These are phyloP conservation scores for Drosophila triauraria DNA, from an alignment of 1,140 invertebrate genomes.

Conservation along the genomic window DNA sequence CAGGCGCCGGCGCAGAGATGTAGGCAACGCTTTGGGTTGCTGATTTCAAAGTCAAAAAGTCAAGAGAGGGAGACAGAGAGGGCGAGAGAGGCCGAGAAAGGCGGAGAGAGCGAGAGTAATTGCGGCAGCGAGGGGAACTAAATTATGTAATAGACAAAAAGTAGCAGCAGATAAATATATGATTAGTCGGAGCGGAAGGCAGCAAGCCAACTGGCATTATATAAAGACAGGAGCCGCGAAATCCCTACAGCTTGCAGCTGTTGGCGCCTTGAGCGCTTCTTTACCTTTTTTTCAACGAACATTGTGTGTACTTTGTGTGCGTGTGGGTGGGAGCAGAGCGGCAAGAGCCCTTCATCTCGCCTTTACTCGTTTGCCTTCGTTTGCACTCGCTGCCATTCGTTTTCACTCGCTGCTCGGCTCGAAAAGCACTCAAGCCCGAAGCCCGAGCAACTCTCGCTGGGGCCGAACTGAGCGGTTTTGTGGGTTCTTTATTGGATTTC, in stretches of 20 bases:
- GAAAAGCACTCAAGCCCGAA: conserved; percentile 28
- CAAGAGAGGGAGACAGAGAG: conserved; percentile 57
- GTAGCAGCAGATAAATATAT: conserved; percentile 72
- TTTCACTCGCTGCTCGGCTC: conserved; percentile 21
- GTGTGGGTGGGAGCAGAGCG: conserved; percentile 45
- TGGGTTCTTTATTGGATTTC: conserved; percentile 54
- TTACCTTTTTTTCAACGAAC: conserved; percentile 2
- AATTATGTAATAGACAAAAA: conserved; percentile 77
- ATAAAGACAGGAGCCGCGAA: conserved; percentile 23
- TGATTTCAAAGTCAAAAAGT: conserved; percentile 82
- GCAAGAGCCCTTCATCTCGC: conserved; percentile 13
- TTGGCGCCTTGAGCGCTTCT: conserved; percentile 45
- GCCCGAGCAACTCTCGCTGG: conserved; percentile 9
- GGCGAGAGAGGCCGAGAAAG: not conserved
- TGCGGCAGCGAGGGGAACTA: conserved; percentile 17
- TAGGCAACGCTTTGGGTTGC: conserved; percentile 61
- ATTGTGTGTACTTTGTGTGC: not conserved
- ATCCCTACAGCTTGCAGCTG: conserved; percentile 13
- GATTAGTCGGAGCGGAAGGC: conserved; percentile 61
- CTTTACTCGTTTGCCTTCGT: not conserved
- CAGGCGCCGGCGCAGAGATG: conserved; percentile 66
- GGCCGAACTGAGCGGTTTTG: conserved; percentile 17
- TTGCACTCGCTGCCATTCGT: not conserved
- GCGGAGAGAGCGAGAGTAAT: conserved; percentile 5
- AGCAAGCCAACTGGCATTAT: conserved; percentile 53